These are phyloP conservation scores for Parelbella ahira DNA, from an alignment of 2,888 invertebrate species.

Conservation along the genomic window DNA sequence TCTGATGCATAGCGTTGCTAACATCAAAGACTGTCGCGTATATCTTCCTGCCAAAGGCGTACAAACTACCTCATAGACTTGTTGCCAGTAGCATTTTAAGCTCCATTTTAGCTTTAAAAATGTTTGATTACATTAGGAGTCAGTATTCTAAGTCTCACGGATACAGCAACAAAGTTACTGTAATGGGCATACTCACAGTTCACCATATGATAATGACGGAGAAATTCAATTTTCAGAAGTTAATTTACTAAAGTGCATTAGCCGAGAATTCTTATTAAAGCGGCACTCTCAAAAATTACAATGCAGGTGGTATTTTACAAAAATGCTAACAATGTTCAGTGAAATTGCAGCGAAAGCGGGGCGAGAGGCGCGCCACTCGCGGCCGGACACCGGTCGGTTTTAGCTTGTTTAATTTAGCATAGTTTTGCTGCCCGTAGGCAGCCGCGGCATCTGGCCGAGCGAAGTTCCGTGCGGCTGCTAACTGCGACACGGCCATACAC, in stretches of 20 bases:
- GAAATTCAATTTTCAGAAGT: constrained; percentile 22
- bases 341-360: constrained; percentile 20
- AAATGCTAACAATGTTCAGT: constrained; percentile 26
- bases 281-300: constrained; percentile 26
- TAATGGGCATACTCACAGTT: neutral
- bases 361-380: constrained; percentile 20
- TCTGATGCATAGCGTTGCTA: constrained; percentile 14
- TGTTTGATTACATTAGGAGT: too few relatives aligned
- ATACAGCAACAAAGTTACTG: constrained; percentile 4
- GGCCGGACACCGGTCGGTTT: constrained; percentile 20
- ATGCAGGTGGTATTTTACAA: constrained; percentile 27
- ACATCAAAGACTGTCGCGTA: constrained; percentile 2
- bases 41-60: neutral
- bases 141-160: neutral
- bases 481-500: constrained; percentile 18
- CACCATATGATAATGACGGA: constrained; percentile 6
- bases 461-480: constrained; percentile 26
- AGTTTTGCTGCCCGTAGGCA: constrained; percentile 30
- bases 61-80: neutral
- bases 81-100: neutral
- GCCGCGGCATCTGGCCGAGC: constrained; percentile 27
- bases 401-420: constrained; percentile 34
- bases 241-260: constrained; percentile 25
- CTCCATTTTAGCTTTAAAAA: too few relatives aligned
- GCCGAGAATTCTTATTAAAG: constrained; percentile 24